A percentile compares a stretch with the other conserved stretches of the same genome.
Conservation (phyloP, 2,113 vertebrate genomes). For the Noctilio leporinus region DNA sequence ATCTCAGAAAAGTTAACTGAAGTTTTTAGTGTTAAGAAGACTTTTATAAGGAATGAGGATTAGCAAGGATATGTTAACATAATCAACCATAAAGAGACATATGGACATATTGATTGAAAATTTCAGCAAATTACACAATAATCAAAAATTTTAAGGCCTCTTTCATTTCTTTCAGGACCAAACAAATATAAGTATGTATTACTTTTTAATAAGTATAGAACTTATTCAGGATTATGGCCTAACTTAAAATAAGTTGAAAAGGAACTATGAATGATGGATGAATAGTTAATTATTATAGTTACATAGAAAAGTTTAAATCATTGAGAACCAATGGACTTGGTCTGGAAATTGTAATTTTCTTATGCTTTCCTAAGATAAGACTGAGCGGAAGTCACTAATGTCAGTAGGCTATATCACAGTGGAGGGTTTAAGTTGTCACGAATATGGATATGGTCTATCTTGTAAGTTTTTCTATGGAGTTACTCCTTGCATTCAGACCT, state of each 20-base stretch:
- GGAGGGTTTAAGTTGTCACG: background rate
- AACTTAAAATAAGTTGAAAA: background rate
- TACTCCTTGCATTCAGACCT: background rate
- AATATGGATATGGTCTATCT: background rate
- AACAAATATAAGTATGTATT: background rate
- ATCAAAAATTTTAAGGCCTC: fast-evolving
- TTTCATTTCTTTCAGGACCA: background rate
- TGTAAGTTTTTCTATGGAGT: background rate
- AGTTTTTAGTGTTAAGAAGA: background rate
- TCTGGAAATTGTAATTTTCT: background rate
- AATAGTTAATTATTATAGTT: background rate
- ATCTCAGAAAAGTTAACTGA: background rate
- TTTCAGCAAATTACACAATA: background rate
- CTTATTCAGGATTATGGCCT: background rate
- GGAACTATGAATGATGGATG: background rate
- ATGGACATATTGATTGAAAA: background rate
- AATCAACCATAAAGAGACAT: background rate
- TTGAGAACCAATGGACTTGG: background rate
- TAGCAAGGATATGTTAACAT: background rate
- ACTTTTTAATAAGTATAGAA: background rate
- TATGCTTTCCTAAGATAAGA: background rate
- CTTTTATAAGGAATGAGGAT: background rate
- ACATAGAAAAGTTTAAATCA: background rate
- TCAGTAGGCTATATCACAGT: background rate
- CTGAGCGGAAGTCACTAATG: background rate